Evolutionary conservation across 2,797 vertebrate genomes (phyloP), one percentile per base, ranked within the genome.

Genomic region (Muraenolepis orangiensis): DNA sequence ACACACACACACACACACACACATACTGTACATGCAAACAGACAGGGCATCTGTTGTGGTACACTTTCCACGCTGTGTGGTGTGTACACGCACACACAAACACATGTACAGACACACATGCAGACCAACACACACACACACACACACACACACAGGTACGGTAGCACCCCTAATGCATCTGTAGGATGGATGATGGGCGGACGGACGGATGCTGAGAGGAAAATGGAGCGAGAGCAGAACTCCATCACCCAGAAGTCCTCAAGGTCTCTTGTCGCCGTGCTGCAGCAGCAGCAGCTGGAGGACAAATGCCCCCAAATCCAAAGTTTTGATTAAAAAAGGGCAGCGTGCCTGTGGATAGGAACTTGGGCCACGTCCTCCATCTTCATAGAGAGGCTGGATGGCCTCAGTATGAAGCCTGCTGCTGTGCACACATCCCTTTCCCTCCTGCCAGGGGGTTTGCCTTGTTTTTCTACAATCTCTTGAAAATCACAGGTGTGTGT

Each of bases 321-420:
- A 26, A 88, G 86, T 82, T 89, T 91, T 93, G 91, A 93, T 93
- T 91, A 92, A 93, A 93, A 93, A 90, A 88, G 87, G 89, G 87
- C 88, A 82, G 32, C 84, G 84, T 84, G 82, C 84, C 85, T 90
- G 84, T 89, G 42, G 16, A 26, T 76, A 51, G 78, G 79, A 80
- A 80, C 81, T 85, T 66, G 76, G 2, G 79, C 70, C 81, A 84
- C 84, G 78, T 84, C 84, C 81, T 92, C 90, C 83, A 85, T 93
- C 90, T 91, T 91, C 85, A 91, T 88, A 71, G 74, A 84, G 10
- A 26, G 57, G 68, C 75, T 64, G 76, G 76, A 73, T 57, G 71
- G 74, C 77, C 73, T 80, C 74, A 82, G 34, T 76, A 80, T 72
- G 81, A 64, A 26, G 57, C n/a, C n/a, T n/a, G 57, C 57, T 64